Conservation (phyloP, 2,113 vertebrate genomes). For the Anarrhichthys ocellatus region DNA sequence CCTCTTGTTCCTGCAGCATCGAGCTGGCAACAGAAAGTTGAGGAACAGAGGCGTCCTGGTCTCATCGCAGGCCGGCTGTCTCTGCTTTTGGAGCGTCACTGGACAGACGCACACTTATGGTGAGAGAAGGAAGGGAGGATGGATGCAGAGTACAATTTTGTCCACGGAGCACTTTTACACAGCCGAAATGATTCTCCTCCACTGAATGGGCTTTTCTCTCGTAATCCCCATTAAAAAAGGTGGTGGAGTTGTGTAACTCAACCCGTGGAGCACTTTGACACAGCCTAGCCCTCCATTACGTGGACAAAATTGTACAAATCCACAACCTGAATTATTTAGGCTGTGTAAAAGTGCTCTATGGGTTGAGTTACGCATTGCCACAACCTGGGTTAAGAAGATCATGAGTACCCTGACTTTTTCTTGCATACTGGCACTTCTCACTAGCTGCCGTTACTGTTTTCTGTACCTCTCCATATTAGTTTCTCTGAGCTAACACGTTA, state of each 20-base stretch:
- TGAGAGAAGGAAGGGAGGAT: constrained; percentile 20
- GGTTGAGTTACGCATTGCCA: background rate
- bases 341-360: background rate
- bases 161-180: no score
- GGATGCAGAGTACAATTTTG: background rate
- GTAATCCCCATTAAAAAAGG: background rate
- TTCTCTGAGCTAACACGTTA: no score
- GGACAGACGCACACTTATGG: constrained; percentile 39
- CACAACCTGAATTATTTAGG: background rate
- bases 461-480: no score
- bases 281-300: background rate
- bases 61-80: constrained; percentile 61
- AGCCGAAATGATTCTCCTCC: background rate
- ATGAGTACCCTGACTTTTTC: background rate
- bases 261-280: no score
- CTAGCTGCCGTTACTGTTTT: no score
- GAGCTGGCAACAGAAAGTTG: constrained; percentile 41
- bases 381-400: background rate
- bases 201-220: background rate
- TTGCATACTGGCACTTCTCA: no score
- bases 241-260: no score
- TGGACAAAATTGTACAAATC: background rate
- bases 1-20: constrained; percentile 70
- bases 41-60: constrained; percentile 47
- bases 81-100: constrained; percentile 64